Percentiles rank a stretch among this genome's conserved stretches.
Conservation (phyloP, 2,113 vertebrate species). For the Chrysochloris asiatica region DNA sequence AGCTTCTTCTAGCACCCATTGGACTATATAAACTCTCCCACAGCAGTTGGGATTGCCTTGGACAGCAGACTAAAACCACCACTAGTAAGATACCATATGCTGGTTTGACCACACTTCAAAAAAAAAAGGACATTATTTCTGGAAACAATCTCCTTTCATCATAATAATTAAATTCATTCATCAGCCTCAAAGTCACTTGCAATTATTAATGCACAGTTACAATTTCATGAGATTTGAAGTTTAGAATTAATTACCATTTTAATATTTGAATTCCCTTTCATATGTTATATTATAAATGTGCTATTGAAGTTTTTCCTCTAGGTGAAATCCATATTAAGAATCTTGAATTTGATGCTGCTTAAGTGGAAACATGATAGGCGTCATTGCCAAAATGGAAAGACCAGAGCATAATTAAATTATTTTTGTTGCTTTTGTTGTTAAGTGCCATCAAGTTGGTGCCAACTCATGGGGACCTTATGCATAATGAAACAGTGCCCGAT, state of each 20-base stretch:
- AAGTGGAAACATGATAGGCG: constrained; percentile 24
- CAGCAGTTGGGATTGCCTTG: not conserved
- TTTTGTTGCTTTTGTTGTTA: no score
- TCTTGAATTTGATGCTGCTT: constrained; percentile 32
- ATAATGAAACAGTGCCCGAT: no score
- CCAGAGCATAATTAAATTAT: constrained; percentile 54
- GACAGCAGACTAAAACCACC: not conserved
- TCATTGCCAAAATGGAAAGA: not conserved
- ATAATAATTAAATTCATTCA: constrained; percentile 61
- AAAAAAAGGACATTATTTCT: constrained; percentile 16
- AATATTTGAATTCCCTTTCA: constrained; percentile 72
- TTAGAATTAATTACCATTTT: constrained; percentile 75
- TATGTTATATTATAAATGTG: constrained; percentile 57
- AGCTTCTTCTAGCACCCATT: not conserved
- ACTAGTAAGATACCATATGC: not conserved
- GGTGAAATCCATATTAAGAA: not conserved
- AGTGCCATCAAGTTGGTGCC: no score
- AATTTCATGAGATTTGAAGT: constrained; percentile 71
- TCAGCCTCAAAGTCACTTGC: constrained; percentile 37
- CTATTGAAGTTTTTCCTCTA: constrained; percentile 46
- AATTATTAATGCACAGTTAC: constrained; percentile 65
- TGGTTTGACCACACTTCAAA: not conserved
- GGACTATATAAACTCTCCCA: not conserved
- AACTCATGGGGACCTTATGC: no score
- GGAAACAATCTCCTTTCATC: constrained; percentile 11